A percentile compares a stretch with the other conserved stretches of the same genome.
Conservation (phyloP, 2,113 vertebrate genomes). For the Uria aalge region DNA sequence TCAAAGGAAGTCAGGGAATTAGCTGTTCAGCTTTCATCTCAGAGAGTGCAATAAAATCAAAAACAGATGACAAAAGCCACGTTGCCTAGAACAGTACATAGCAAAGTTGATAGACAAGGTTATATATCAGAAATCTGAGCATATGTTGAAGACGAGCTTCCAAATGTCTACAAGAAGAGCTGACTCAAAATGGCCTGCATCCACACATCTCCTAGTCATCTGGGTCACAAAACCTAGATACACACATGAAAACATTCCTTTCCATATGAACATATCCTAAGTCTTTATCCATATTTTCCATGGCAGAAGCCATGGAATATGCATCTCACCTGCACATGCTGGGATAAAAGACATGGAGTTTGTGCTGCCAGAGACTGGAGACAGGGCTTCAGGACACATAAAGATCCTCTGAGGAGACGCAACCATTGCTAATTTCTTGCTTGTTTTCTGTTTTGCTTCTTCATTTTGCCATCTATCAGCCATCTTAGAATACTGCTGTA, state of each 20-base stretch:
- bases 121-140: background rate
- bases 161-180: background rate
- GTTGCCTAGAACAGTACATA: background rate
- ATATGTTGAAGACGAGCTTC: background rate
- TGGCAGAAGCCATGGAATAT: background rate
- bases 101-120: background rate
- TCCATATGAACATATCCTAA: background rate
- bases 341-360: background rate
- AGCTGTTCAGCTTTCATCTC: background rate
- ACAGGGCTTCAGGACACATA: background rate
- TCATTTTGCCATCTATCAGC: background rate
- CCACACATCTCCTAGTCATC: background rate
- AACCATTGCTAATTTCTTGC: background rate
- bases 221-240: background rate
- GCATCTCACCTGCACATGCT: background rate
- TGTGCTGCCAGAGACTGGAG: background rate
- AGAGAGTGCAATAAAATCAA: constrained; percentile 3
- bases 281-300: background rate
- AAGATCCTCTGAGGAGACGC: background rate
- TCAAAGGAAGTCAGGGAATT: background rate
- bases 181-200: background rate
- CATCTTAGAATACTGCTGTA: background rate
- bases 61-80: constrained; percentile 34
- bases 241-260: background rate
- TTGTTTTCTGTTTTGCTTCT: background rate